Conservation (phyloP, 1,140 invertebrate genomes). For the Hylaeus volcanicus region DNA sequence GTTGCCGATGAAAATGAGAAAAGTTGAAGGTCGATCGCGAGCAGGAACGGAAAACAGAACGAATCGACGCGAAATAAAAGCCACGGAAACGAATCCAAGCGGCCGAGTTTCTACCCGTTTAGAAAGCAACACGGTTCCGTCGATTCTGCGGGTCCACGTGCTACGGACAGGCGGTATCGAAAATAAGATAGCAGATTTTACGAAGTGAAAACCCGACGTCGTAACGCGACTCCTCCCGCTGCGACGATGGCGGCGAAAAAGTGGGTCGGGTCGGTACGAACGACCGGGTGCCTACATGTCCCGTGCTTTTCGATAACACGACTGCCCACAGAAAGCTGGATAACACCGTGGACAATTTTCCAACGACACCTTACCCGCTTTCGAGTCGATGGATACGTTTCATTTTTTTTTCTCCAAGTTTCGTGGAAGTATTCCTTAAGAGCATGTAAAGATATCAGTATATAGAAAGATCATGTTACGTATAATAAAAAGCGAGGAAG, state of each 20-base stretch:
- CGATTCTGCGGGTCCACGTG: constrained; percentile 58
- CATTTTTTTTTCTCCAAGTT: too few relatives aligned
- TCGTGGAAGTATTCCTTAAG: too few relatives aligned
- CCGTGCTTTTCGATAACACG: constrained; percentile 47
- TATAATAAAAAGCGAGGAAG: too few relatives aligned
- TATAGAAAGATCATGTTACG: too few relatives aligned
- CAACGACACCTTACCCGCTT: too few relatives aligned
- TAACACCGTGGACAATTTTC: too few relatives aligned
- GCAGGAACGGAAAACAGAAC: background rate
- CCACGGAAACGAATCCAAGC: background rate
- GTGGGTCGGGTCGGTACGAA: constrained; percentile 68
- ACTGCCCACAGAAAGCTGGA: constrained; percentile 12
- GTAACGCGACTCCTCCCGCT: constrained; percentile 55
- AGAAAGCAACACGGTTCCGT: constrained; percentile 68
- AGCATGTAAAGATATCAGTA: too few relatives aligned
- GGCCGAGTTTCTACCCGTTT: constrained; percentile 63
- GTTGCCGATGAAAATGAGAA: constrained; percentile 12
- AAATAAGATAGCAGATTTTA: constrained; percentile 68
- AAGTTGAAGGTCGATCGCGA: background rate
- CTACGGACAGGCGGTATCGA: constrained; percentile 37
- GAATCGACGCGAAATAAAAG: background rate
- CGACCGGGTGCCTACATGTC: constrained; percentile 46
- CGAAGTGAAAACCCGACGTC: constrained; percentile 68
- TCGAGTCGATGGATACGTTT: too few relatives aligned
- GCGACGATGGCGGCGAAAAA: constrained; percentile 71